Percentiles rank a stretch among this genome's conserved stretches.
phyloP scores from a whole-genome alignment of 2,888 invertebrate species.

The Hetaerina titia region DNA sequence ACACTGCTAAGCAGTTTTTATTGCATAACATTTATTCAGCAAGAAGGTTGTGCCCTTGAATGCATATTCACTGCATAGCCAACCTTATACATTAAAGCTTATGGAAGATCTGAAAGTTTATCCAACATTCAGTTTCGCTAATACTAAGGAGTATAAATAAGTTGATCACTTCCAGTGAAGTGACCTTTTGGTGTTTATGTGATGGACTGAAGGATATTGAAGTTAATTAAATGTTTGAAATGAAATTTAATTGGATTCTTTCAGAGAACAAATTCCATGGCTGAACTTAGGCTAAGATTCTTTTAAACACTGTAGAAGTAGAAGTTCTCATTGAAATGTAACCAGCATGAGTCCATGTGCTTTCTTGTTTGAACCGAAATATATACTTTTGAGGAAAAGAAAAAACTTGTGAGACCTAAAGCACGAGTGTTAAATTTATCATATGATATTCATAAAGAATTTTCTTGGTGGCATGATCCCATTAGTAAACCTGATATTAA shows the following conservation, averaged over 20 bases:
- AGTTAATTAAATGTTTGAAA: background rate
- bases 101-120: background rate
- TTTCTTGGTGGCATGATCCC: too few species aligned
- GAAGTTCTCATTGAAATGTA: too few species aligned
- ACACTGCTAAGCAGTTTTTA: slow-evolving; percentile 18
- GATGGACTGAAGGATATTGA: background rate
- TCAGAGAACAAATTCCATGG: too few species aligned
- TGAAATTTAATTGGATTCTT: background rate
- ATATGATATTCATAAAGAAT: too few species aligned
- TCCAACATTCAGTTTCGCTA: background rate
- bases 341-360: too few species aligned
- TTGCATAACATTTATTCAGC: background rate
- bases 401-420: too few species aligned
- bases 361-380: too few species aligned
- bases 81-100: background rate
- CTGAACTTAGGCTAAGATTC: too few species aligned
- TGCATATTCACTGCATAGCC: background rate
- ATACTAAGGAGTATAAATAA: background rate
- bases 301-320: too few species aligned
- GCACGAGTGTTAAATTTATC: too few species aligned
- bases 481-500: too few species aligned
- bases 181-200: background rate
- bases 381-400: too few species aligned
- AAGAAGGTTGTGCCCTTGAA: background rate
- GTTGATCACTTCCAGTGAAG: background rate